Evolutionary conservation across 2,797 vertebrate genomes (phyloP).

Genomic region (Spatula versicolor): DNA sequence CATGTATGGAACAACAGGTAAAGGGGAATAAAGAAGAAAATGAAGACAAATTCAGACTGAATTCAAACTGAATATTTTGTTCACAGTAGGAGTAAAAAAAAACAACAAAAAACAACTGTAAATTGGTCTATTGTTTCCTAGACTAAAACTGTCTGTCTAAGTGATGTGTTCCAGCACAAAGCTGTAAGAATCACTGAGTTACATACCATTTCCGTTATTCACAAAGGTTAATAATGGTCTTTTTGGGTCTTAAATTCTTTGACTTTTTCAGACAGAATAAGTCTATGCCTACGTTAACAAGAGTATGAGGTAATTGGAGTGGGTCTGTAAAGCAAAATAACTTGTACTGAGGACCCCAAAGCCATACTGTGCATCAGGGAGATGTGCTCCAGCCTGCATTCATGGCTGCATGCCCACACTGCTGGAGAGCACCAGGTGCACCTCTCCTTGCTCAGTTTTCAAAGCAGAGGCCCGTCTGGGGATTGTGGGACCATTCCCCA

Average conservation of each 20-base stretch:
- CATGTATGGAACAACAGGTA: neutral
- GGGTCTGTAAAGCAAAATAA: no score
- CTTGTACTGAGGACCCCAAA: neutral
- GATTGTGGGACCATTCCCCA: neutral
- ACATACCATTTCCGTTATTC: neutral
- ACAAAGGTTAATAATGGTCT: neutral
- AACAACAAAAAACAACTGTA: neutral
- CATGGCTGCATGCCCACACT: accelerated
- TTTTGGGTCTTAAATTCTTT: neutral
- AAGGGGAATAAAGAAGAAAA: neutral
- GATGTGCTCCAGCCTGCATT: neutral
- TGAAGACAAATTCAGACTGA: neutral
- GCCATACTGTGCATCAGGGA: accelerated
- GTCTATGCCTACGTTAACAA: accelerated
- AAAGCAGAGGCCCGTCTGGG: neutral
- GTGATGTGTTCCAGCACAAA: neutral
- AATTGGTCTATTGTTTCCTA: neutral
- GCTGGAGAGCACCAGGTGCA: neutral
- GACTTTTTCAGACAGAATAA: neutral
- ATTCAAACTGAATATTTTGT: neutral
- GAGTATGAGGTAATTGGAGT: neutral
- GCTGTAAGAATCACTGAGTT: neutral
- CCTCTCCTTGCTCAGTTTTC: neutral
- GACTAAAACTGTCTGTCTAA: neutral
- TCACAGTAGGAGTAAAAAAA: neutral